phyloP scores from a whole-genome alignment of 2,113 vertebrate species.

The Scortum barcoo region DNA sequence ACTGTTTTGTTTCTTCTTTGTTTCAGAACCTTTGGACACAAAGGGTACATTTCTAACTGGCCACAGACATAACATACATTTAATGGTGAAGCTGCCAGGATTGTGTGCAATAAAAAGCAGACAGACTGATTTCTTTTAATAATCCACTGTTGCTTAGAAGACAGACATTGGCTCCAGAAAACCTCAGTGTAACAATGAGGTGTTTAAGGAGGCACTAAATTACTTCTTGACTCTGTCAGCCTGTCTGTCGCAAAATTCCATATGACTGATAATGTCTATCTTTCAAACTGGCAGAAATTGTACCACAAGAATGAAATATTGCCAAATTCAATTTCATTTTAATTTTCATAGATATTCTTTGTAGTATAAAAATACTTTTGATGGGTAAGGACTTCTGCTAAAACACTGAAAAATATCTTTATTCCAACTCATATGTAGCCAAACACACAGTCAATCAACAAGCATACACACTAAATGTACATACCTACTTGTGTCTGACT shows the following conservation, averaged over 20 bases:
- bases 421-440: not conserved
- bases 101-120: constrained; percentile 22
- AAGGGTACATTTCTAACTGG: not conserved
- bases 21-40: not conserved
- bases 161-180: constrained; percentile 4
- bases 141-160: constrained; percentile 77
- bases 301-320: not conserved
- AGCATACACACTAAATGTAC: not conserved
- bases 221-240: no score
- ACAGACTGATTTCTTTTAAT: constrained; percentile 76
- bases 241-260: not conserved
- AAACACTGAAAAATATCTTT: not conserved
- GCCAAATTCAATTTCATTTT: not conserved
- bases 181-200: constrained; percentile 13
- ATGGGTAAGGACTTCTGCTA: no score
- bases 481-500: constrained; percentile 16
- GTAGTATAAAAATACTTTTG: not conserved
- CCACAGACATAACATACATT: not conserved
- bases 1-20: not conserved
- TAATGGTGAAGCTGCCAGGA: constrained; percentile 12
- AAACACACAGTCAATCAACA: not conserved
- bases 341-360: constrained; percentile 1
- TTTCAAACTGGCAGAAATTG: constrained; percentile 11
- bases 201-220: no score
- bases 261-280: constrained; percentile 24